Percentiles rank a stretch among this genome's conserved stretches.
These are phyloP conservation scores for Alosa alosa DNA, from an alignment of 2,113 vertebrate genomes.

Conservation along the genomic window DNA sequence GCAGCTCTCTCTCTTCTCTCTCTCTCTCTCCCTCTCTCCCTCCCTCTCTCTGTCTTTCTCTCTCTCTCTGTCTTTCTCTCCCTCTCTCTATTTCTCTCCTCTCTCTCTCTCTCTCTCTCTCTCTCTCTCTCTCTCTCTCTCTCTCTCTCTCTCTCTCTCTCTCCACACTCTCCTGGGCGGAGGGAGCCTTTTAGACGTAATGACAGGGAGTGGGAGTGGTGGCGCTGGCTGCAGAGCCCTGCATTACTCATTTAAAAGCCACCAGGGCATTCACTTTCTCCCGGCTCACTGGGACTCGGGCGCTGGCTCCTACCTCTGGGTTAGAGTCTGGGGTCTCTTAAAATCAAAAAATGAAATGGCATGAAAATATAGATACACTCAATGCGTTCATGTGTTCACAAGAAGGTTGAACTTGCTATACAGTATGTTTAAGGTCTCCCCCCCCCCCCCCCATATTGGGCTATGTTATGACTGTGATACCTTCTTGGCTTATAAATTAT, in stretches of 20 bases:
- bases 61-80: not conserved
- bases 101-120: slow-evolving; percentile 21
- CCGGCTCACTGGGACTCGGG: not conserved
- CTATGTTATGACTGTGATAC: no score
- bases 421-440: no score
- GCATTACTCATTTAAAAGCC: slow-evolving; percentile 16
- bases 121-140: no score
- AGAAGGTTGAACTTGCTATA: no score
- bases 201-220: not conserved
- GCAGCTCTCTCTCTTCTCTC: slow-evolving; percentile 27
- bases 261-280: not conserved
- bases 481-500: no score
- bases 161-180: not conserved
- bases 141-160: no score
- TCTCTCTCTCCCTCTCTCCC: not conserved
- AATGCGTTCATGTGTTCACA: no score
- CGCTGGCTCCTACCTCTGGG: no score
- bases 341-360: no score
- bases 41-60: not conserved
- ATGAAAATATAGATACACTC: no score
- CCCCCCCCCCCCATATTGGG: no score
- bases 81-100: not conserved
- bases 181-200: not conserved
- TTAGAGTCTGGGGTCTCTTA: no score
- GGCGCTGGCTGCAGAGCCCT: not conserved